phyloP scores from a whole-genome alignment of 2,888 invertebrate genomes.

The Ectemnius cavifrons region DNA sequence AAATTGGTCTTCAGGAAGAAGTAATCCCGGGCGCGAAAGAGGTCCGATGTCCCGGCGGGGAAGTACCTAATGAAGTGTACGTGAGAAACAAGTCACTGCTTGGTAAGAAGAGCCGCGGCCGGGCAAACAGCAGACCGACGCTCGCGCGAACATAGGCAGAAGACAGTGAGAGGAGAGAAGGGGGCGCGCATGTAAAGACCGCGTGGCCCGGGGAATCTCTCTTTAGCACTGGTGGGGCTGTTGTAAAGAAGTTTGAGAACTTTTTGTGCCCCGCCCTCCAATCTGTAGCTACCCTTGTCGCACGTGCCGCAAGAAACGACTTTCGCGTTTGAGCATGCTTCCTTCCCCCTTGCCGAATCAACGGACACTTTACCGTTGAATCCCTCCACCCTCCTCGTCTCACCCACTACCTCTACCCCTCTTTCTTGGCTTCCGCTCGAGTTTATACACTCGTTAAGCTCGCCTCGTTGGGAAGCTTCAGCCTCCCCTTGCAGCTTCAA shows the following conservation, averaged over 20 bases:
- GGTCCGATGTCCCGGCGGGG: constrained; percentile 51
- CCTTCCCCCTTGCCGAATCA: constrained; percentile 29
- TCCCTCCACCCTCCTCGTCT: too few relatives aligned
- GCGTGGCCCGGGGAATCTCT: constrained; percentile 28
- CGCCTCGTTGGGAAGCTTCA: neutral
- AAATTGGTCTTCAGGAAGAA: constrained; percentile 57
- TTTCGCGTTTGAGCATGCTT: constrained; percentile 34
- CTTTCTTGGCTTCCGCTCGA: neutral
- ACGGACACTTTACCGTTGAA: constrained; percentile 24
- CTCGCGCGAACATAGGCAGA: constrained; percentile 6
- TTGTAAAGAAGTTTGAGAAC: constrained; percentile 40
- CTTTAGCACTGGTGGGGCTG: constrained; percentile 3
- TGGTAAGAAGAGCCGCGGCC: constrained; percentile 41
- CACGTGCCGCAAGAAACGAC: constrained; percentile 39
- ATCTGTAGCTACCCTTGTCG: constrained; percentile 28
- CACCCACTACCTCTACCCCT: too few relatives aligned
- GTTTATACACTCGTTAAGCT: constrained; percentile 6
- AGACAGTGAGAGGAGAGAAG: too few relatives aligned
- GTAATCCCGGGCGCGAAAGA: constrained; percentile 54
- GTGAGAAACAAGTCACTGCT: constrained; percentile 52
- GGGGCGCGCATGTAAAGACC: too few relatives aligned
- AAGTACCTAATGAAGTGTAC: constrained; percentile 59
- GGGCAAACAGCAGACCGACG: constrained; percentile 32
- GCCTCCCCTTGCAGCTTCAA: too few relatives aligned
- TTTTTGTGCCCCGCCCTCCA: constrained; percentile 25